Evolutionary conservation across 2,888 invertebrate genomes (phyloP), one percentile per base, ranked within the genome.

Genomic region (Rhagium mordax): DNA sequence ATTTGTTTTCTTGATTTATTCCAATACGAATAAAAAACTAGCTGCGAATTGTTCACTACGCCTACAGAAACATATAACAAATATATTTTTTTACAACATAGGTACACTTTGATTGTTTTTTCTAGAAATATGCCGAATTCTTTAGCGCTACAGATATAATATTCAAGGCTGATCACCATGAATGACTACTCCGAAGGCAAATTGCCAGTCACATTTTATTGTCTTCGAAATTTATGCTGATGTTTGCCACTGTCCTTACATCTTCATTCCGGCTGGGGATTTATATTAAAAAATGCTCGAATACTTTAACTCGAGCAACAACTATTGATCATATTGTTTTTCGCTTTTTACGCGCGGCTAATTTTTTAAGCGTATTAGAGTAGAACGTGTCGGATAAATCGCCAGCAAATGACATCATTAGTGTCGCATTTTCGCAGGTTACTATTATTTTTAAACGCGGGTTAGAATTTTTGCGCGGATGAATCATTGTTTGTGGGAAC

Each of bases 401-500:
- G 65, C 65, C 65, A 65, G 33, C 53, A 20, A 65, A 53, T 65
- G 65, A 65, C 65, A 65, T 65, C 65, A 65, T 65, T 65, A 65
- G 53, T 65, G 65, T 65, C 53, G 53, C 15, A 53, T 65, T 65
- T 65, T 65, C 65, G 65, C n/a, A 16, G 16, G 53, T n/a, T 51
- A 10, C 29, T 53, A 33, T 29, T 65, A 65, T 65, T 65, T 65
- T 65, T 55, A 55, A 64, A 49, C 49, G 16, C 55, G 1, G 7
- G 24, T 64, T 15, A 16, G 49, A 64, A 64, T 64, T 47, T 51
- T 64, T 64, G 51, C 13, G 1, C 24, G 65, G 53, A 49, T 65
- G 65, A 65, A 53, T 65, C 65, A 65, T 41, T 16, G 16, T 33
- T 3, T 59, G 15, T 7, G 33, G 29, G 29, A 59, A 57, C 7